Evolutionary conservation across 2,797 vertebrate species (phyloP).

Genomic region (Pelobates cultripes): DNA sequence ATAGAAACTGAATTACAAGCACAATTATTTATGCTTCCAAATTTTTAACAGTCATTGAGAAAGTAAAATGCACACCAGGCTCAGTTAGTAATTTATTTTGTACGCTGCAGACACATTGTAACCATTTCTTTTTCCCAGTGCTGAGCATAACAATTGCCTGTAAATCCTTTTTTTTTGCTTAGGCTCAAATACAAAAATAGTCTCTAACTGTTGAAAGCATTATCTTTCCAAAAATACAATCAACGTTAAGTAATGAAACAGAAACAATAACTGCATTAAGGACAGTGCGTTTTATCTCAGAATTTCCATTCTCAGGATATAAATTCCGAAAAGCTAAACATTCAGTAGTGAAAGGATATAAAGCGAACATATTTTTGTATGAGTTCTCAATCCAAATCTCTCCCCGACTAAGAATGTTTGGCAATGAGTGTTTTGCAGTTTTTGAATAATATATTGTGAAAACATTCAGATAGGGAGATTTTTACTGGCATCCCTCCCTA

Average conservation of each 20-base stretch:
- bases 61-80: not conserved
- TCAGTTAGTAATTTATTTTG: not conserved
- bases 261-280: constrained; percentile 17
- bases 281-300: constrained; percentile 22
- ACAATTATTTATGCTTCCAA: not conserved
- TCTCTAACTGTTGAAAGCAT: constrained; percentile 18
- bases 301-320: constrained; percentile 57
- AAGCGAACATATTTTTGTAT: constrained; percentile 46
- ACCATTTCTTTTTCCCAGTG: not conserved
- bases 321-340: constrained; percentile 50
- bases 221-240: constrained; percentile 10
- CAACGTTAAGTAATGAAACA: constrained; percentile 17
- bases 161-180: constrained; percentile 15
- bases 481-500: constrained; percentile 60
- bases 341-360: constrained; percentile 58
- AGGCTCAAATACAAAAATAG: not conserved
- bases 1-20: no score
- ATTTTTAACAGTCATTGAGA: not conserved
- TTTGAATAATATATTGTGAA: constrained; percentile 61
- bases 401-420: constrained; percentile 71
- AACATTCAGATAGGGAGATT: constrained; percentile 60
- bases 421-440: constrained; percentile 61
- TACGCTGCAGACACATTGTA: not conserved
- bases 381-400: constrained; percentile 60
- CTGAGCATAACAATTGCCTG: constrained; percentile 18